These are phyloP conservation scores for Bombus fervidus DNA, from an alignment of 1,140 invertebrate species.

Conservation along the genomic window DNA sequence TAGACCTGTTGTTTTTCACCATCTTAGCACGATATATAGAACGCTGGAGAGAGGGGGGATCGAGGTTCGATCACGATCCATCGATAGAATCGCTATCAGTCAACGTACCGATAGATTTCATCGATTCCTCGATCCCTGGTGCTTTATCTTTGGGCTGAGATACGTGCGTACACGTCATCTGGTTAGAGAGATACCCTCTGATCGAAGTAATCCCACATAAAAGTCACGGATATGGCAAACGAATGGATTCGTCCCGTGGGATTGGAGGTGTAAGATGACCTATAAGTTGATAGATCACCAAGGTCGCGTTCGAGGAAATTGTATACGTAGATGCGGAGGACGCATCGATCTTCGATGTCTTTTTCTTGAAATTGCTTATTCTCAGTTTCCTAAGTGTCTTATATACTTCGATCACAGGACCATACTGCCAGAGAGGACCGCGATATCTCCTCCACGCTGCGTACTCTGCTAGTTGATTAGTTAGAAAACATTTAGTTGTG, in stretches of 20 bases:
- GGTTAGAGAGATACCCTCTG: not conserved
- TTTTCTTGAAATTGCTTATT: not conserved
- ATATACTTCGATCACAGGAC: slow-evolving; percentile 9
- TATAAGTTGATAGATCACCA: not conserved
- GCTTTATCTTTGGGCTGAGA: slow-evolving; percentile 34
- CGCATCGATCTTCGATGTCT: not conserved
- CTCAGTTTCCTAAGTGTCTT: not conserved
- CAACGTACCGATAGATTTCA: not conserved
- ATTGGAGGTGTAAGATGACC: not conserved
- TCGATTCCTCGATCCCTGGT: slow-evolving; percentile 11
- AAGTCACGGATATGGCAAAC: not conserved
- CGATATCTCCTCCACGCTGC: slow-evolving; percentile 47
- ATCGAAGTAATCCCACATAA: slow-evolving; percentile 11
- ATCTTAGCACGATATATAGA: slow-evolving; percentile 47
- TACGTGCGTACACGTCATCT: slow-evolving; percentile 20
- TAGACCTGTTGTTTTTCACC: slow-evolving; percentile 40
- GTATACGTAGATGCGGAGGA: not conserved
- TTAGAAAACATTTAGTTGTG: slow-evolving; percentile 53
- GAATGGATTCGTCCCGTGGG: not conserved
- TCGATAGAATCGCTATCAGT: not conserved
- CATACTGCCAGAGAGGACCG: slow-evolving; percentile 13
- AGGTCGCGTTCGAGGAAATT: not conserved
- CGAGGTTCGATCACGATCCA: slow-evolving; percentile 31
- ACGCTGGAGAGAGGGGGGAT: slow-evolving; percentile 30
- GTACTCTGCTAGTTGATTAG: slow-evolving; percentile 58